Evolutionary conservation across 2,888 invertebrate genomes (phyloP), one percentile per base, ranked within the genome.

Genomic region (Dinocampus coccinellae): DNA sequence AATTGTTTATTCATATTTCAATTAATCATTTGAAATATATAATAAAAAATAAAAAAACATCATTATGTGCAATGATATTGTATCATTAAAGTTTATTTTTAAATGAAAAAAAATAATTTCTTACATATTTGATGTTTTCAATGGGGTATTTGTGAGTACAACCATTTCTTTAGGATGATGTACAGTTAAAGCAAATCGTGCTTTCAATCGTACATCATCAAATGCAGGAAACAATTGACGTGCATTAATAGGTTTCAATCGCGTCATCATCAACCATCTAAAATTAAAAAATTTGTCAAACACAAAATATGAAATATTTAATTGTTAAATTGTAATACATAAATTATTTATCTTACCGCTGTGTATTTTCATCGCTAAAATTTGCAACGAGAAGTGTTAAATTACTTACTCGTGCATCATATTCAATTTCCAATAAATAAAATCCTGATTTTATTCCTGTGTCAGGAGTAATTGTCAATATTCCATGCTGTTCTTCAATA

Each of bases 151-250:
- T 24, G 93, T 92, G 22, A 94, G 86, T 0, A 91, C 92, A 33
- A 90, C 90, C 87, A 92, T 89, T 79, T 91, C 91, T 53, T 90
- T 86, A 20, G 90, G 89, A 79, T 93, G 91, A 2, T 92, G 91
- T 24, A 94, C 90, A 65, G 92, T 93, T 80, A 95, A 91, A 81
- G 92, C 91, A 85, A 95, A 95, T 75, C 90, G 90, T 13, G 95
- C 93, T 88, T 94, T 94, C 82, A 93, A 91, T 11, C 91, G 91
- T 0, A 94, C 93, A 81, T 95, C 94, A 81, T 95, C 94, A 83
- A 95, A 82, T 36, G 80, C 62, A 0, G 85, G 85, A 53, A 85
- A 81, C n/a, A 84, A 77, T 4, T 76, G 73, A 11, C 78, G 74
- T 3, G 83, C 79, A 9, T 76, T 80, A 10, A 73, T 70, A 2